Evolutionary conservation across 2,888 invertebrate species (phyloP), one percentile per base, ranked within the genome.

Genomic region (Hydraecia micacea): DNA sequence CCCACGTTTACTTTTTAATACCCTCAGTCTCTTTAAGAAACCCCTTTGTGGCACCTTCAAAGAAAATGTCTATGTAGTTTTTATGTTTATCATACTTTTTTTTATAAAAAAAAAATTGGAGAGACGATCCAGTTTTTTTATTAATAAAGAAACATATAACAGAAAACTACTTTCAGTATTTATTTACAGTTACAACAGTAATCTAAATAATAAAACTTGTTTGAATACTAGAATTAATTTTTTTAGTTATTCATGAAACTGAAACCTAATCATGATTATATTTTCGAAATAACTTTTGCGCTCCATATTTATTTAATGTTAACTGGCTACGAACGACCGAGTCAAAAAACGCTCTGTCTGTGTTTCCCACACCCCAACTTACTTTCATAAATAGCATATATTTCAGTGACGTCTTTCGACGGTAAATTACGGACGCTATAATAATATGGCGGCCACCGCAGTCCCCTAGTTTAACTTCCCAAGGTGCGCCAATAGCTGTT

Each of bases 201-300:
- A 70, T 11, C 11, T n/a, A n/a, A 70, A 36, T 36, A 71, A 39
- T 71, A 63, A 28, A 75, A 62, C 4, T 60, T 46, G n/a, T 75
- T 75, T 49, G 11, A 62, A 25, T 39, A 75, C 7, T 21, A 75
- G 18, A 36, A 60, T 25, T 60, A 28, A 9, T 46, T 75, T 21
- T 28, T 75, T 36, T n/a, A 4, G 21, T 46, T 36, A 75, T 75
- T 75, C 21, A 21, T 36, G 32, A 58, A 58, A 75, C 42, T 73
- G n/a, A 39, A 52, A 73, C 28, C 36, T 15, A 71, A 52, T 73
- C 49, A 52, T 60, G 42, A n/a, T 9, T 15, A 60, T 36, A 60
- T 75, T 58, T n/a, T 46, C n/a, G 32, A n/a, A 46, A 58, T 9
- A 32, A 75, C 32, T 32, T 68, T 72, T 69, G 18, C 28, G 3